These are phyloP conservation scores for Trididemnum clinides DNA, from an alignment of 23 tunicate species.

Conservation along the genomic window DNA sequence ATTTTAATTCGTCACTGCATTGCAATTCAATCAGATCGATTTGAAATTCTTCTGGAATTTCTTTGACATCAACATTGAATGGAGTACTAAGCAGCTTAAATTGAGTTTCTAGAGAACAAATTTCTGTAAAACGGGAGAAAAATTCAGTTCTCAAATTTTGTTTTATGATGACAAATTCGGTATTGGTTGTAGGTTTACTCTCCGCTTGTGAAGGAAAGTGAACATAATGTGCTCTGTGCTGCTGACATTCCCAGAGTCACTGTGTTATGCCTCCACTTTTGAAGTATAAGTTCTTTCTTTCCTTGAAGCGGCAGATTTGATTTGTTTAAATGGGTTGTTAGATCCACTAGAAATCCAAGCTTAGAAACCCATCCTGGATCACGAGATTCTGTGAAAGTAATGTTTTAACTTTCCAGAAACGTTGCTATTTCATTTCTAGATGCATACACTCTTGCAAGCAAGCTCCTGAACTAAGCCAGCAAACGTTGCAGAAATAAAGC, in stretches of 20 bases:
- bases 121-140: not conserved
- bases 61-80: too few species aligned
- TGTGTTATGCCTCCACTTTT: slow-evolving; percentile 52
- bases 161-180: slow-evolving; percentile 26
- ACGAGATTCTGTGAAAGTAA: too few species aligned
- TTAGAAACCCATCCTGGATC: slow-evolving; percentile 52
- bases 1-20: too few species aligned
- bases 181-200: slow-evolving; percentile 24
- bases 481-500: slow-evolving; percentile 53
- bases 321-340: slow-evolving; percentile 46
- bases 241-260: slow-evolving; percentile 49
- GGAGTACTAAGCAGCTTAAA: too few species aligned
- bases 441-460: slow-evolving; percentile 34
- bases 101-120: slow-evolving; percentile 45
- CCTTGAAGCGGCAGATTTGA: too few species aligned
- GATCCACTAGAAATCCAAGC: slow-evolving; percentile 48
- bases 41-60: too few species aligned
- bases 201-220: slow-evolving; percentile 43
- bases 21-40: too few species aligned
- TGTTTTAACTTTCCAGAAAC: too few species aligned
- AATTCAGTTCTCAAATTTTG: too few species aligned
- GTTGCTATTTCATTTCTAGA: too few species aligned
- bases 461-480: slow-evolving; percentile 46
- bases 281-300: slow-evolving; percentile 41
- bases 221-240: slow-evolving; percentile 32